Base-by-base conservation (phyloP, 23 tunicate genomes). In the Diplosoma virens region DNA sequence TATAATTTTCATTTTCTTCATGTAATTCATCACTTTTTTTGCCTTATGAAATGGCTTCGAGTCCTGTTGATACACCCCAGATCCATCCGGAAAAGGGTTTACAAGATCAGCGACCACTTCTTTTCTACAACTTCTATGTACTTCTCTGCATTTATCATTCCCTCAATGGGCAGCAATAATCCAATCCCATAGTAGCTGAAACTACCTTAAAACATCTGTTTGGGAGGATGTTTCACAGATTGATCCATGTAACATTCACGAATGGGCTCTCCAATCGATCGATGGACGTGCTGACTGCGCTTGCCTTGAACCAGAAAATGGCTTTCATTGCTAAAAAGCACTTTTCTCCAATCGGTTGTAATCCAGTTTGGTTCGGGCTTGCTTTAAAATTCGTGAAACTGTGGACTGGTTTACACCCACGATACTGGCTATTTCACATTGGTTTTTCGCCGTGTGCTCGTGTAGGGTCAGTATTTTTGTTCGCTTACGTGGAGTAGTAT, bases 131-230 rank as follows among this genome's bases (percentile, higher is more conserved):
- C 69, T 22, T 61, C 30, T 22, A 61, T 9, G 69, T 29, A 61
- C 21, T 61, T 61, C 69, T 61, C 34, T 29, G 69, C 35, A 61
- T 61, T 29, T 35, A 26, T 61, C 69, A 61, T 61, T 61, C 69
- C 35, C 17, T 61, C 69, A 61, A 61, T 61, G 23, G 69, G 69
- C 69, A 26, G 69, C 69, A 61, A 22, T 9, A 25, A 55, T 55
- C 17, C 18, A 35, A 61, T 22, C 35, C 69, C 34, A 22, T 61
- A 27, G 63, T 55, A 61, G 30, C 69, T 61, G 21, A 61, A 29
- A 61, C 69, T 61, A 29, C 69, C 69, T 35, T 35, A 61, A 61
- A 61, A 61, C 69, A 61, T 61, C 69, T 61, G 28, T 61, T 61
- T 16, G 17, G 69, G 69, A 29, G 6, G n/a, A 5, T 61, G 69